Evolutionary conservation across 92 coral and sea anemone genomes (phyloP), one percentile per base, ranked within the genome.

Genomic region (Scolanthus callimorphus): DNA sequence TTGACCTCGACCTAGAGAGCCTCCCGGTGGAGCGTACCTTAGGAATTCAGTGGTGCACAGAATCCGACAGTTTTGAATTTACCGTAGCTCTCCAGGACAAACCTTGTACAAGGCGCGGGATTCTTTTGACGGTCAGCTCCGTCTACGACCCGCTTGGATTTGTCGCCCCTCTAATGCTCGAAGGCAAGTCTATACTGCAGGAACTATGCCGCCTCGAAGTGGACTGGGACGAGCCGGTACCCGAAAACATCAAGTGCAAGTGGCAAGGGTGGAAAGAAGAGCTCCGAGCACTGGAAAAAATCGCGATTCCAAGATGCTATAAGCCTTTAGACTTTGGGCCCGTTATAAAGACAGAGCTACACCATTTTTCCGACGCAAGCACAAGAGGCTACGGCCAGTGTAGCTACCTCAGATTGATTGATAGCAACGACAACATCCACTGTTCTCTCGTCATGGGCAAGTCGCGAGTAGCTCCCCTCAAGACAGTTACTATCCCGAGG

Each of bases 301-400:
- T 59, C 29, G 21, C 58, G 19, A 76, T 68, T 24, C 62, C 77
- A 17, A 31, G 69, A 59, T 68, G 77, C 25, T 76, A 66, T 51
- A 69, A 77, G 60, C 70, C 63, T 13, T 39, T 49, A 13, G 57
- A 52, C 29, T 77, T 77, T 31, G 77, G 81, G 20, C 49, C 17
- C 17, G 65, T 74, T 6, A 30, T 43, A 24, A 43, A 26, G 23
- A 29, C 64, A 27, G 65, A 69, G 34, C 43, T 74, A 25, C 81
- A 74, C 45, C 81, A 65, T 66, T 69, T 69, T 49, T 69, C 76
- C 28, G 76, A 69, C 23, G 70, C 69, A 44, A 69, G 76, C 52
- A 46, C 55, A 34, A 48, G 43, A 20, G 83, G 83, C 38, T 77
- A 77, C 29, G 64, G 77, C 22, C 83, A 77, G 49, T 77, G 83